Conservation (phyloP, 2,797 vertebrate species). For the Austrolebias charrua region DNA sequence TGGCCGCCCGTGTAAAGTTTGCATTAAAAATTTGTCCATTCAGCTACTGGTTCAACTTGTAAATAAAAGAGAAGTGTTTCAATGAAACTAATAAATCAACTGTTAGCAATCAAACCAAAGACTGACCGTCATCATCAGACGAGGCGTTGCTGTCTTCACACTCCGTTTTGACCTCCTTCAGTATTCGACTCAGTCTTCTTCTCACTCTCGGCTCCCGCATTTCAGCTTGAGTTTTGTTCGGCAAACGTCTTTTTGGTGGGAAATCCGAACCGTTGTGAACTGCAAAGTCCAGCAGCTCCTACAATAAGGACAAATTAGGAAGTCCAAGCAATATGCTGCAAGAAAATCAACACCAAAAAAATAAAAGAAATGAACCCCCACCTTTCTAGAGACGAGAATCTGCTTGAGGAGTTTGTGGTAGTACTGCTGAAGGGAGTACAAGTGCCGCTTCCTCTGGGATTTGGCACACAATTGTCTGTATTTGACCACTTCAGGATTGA, state of each 20-base stretch:
- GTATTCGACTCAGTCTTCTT: conserved; percentile 86
- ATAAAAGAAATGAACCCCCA: conserved; percentile 49
- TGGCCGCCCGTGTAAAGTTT: too few species aligned
- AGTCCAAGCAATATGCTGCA: neutral
- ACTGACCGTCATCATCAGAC: conserved; percentile 94
- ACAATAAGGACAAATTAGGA: conserved; percentile 17
- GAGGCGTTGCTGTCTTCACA: conserved; percentile 92
- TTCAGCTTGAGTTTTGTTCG: conserved; percentile 78
- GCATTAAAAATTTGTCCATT: too few species aligned
- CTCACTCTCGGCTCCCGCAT: conserved; percentile 86
- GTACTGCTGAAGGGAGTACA: conserved; percentile 92
- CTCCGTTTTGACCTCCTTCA: conserved; percentile 92
- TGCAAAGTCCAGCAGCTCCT: conserved; percentile 91
- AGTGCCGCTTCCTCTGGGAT: conserved; percentile 91
- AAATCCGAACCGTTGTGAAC: conserved; percentile 86
- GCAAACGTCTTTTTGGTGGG: conserved; percentile 78
- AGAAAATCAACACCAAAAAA: neutral
- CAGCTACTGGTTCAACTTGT: neutral
- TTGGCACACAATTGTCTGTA: conserved; percentile 93
- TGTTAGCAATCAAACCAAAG: conserved; percentile 7
- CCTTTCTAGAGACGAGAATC: conserved; percentile 93
- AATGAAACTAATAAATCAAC: neutral
- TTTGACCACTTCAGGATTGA: conserved; percentile 96
- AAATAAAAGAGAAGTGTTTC: neutral
- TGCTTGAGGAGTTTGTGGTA: conserved; percentile 95